A percentile compares a stretch with the other conserved stretches of the same genome.
Conservation (phyloP, 2,113 vertebrate species). For the Rhagologus leucostigma region DNA sequence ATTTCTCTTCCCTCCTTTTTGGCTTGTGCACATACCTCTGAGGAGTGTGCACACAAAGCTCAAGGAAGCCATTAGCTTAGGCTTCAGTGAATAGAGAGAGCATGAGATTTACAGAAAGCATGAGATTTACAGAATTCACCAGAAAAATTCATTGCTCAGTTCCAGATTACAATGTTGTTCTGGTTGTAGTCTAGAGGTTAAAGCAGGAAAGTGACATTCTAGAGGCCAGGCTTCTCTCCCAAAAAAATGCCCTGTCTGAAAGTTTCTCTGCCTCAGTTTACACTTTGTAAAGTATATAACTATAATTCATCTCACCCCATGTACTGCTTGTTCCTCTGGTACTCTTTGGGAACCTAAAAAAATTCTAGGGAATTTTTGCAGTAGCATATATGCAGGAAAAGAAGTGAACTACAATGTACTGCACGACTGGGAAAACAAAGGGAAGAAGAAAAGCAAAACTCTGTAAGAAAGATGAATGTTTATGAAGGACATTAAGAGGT, state of each 20-base stretch:
- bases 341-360: not conserved
- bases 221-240: not conserved
- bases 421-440: not conserved
- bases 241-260: not conserved
- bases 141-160: constrained; percentile 24
- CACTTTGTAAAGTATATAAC: not conserved
- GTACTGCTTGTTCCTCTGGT: not conserved
- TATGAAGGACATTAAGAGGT: not conserved
- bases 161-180: constrained; percentile 17
- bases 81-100: constrained; percentile 24
- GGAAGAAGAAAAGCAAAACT: not conserved
- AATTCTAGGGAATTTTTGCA: not conserved
- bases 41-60: constrained; percentile 48
- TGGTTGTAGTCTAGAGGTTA: constrained; percentile 2
- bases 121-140: constrained; percentile 27
- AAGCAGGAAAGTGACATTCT: not conserved
- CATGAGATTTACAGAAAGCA: constrained; percentile 44
- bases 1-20: constrained; percentile 51
- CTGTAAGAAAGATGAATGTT: not conserved
- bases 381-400: not conserved
- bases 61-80: constrained; percentile 53
- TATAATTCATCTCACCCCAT: not conserved
- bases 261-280: not conserved
- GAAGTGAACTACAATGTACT: not conserved
- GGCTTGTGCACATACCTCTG: constrained; percentile 18